Conservation (phyloP, 1,140 invertebrate genomes). For the Camponotus vicinus region DNA sequence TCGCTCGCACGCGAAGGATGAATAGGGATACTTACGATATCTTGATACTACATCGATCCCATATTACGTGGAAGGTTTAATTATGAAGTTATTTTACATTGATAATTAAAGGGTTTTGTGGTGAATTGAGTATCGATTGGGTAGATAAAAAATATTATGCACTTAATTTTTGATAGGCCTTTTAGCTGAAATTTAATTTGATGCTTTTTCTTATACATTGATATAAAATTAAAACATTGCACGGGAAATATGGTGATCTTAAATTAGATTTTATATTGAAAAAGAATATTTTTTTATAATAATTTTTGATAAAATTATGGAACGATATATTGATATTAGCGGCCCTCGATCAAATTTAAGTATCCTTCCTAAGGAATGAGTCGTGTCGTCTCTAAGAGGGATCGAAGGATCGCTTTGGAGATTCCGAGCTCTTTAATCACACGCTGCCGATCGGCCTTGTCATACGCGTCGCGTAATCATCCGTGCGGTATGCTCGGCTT, state of each 20-base stretch:
- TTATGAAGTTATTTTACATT: slow-evolving; percentile 62
- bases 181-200: slow-evolving; percentile 50
- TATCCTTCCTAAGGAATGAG: background rate
- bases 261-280: background rate
- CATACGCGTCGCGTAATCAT: slow-evolving; percentile 44
- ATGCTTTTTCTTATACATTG: background rate
- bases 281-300: background rate
- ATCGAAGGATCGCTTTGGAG: background rate
- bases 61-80: slow-evolving; percentile 51
- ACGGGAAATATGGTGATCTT: background rate
- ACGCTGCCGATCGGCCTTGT: slow-evolving; percentile 33
- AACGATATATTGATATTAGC: background rate
- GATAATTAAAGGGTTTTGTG: slow-evolving; percentile 51
- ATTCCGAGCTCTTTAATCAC: background rate
- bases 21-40: slow-evolving; percentile 51
- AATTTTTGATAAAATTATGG: slow-evolving; percentile 7
- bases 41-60: slow-evolving; percentile 52
- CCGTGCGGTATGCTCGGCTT: slow-evolving; percentile 2
- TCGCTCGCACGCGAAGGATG: slow-evolving; percentile 52
- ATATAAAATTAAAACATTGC: slow-evolving; percentile 3
- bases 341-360: slow-evolving; percentile 9
- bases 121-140: slow-evolving; percentile 14
- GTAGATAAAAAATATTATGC: slow-evolving; percentile 25
- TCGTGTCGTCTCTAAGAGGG: slow-evolving; percentile 6
- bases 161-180: slow-evolving; percentile 37